phyloP scores from a whole-genome alignment of 1,140 invertebrate species.

The Halictus rubicundus region DNA sequence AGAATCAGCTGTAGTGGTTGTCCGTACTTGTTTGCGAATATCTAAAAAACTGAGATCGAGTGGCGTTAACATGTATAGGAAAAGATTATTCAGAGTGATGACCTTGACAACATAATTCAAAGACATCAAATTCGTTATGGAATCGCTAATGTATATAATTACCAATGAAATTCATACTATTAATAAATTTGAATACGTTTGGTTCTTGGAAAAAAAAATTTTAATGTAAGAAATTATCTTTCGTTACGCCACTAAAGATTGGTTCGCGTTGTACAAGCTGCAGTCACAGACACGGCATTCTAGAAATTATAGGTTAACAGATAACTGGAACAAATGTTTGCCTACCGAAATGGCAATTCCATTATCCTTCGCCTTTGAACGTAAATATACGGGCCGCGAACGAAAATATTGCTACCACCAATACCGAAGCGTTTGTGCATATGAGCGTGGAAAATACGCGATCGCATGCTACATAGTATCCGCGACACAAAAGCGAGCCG shows the following conservation, averaged over 20 bases:
- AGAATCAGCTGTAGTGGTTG: too few species aligned
- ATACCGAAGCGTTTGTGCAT: slow-evolving; percentile 3
- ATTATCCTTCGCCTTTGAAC: slow-evolving; percentile 69
- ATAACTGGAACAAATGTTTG: slow-evolving; percentile 68
- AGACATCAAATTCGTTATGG: too few species aligned
- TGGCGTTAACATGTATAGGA: too few species aligned
- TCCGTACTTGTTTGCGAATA: too few species aligned
- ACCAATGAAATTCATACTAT: too few species aligned
- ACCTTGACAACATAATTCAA: too few species aligned
- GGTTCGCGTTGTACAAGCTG: neutral
- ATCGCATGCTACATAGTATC: slow-evolving; percentile 15
- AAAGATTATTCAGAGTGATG: too few species aligned
- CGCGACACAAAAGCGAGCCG: slow-evolving; percentile 9
- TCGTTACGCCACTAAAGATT: neutral
- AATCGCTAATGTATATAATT: too few species aligned
- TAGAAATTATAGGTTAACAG: slow-evolving; percentile 68
- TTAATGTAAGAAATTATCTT: neutral
- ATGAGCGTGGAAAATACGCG: slow-evolving; percentile 39
- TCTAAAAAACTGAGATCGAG: too few species aligned
- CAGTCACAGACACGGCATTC: slow-evolving; percentile 9
- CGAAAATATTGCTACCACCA: slow-evolving; percentile 42
- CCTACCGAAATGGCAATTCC: slow-evolving; percentile 69
- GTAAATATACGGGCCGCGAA: slow-evolving; percentile 19
- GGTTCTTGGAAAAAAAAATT: too few species aligned
- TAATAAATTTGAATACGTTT: too few species aligned